Evolutionary conservation across 2,797 vertebrate genomes (phyloP).

Genomic region (Sebastolobus altivelis): DNA sequence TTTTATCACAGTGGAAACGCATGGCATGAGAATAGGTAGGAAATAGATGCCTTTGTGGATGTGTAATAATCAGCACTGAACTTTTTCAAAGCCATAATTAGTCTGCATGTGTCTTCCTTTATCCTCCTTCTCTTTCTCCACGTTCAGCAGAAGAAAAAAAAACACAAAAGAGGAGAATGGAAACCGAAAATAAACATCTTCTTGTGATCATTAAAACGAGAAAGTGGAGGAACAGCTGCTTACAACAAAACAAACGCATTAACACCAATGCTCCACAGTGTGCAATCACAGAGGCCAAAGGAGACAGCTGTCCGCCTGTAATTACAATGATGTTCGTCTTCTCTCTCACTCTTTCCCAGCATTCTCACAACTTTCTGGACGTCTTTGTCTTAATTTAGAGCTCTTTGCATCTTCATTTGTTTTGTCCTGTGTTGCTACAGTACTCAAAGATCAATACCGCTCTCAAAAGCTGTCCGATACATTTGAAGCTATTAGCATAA

Average conservation of each 20-base stretch:
- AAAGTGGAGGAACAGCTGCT: slow-evolving; percentile 77
- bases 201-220: slow-evolving; percentile 78
- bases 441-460: neutral
- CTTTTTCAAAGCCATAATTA: slow-evolving; percentile 64
- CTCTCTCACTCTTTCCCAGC: slow-evolving; percentile 16
- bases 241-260: slow-evolving; percentile 81
- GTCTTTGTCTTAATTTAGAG: slow-evolving; percentile 22
- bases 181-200: slow-evolving; percentile 68
- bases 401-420: neutral
- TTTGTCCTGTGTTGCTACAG: neutral
- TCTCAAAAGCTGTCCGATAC: neutral
- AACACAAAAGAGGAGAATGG: slow-evolving; percentile 26
- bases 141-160: slow-evolving; percentile 71
- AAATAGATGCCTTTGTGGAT: slow-evolving; percentile 38
- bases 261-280: slow-evolving; percentile 64
- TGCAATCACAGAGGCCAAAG: slow-evolving; percentile 73
- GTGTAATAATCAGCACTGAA: slow-evolving; percentile 58
- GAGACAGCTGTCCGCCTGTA: slow-evolving; percentile 77
- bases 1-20: slow-evolving; percentile 29
- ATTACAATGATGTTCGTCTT: slow-evolving; percentile 63
- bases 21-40: slow-evolving; percentile 22
- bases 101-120: slow-evolving; percentile 38
- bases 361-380: slow-evolving; percentile 36
- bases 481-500: neutral
- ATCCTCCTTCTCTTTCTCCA: slow-evolving; percentile 26